Percentiles rank a stretch among this genome's conserved stretches.
phyloP scores from a whole-genome alignment of 2,113 vertebrate genomes.

The Brachirus orientalis region DNA sequence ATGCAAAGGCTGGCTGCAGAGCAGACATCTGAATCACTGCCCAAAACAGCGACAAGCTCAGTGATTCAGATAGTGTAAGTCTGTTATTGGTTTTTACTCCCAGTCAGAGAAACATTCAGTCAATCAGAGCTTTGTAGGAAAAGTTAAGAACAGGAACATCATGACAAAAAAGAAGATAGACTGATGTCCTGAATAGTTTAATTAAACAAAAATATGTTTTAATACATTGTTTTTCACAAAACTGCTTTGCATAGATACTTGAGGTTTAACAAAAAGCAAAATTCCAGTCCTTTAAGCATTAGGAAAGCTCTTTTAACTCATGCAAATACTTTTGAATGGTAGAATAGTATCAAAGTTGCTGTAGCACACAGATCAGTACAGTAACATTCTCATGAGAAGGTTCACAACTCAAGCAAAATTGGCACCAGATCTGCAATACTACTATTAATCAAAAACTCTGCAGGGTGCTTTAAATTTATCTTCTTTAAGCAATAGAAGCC shows the following conservation, averaged over 20 bases:
- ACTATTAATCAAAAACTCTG: background rate
- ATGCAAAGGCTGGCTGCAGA: conserved; percentile 16
- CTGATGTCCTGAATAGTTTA: too few relatives aligned
- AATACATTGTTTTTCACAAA: too few relatives aligned
- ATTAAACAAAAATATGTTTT: too few relatives aligned
- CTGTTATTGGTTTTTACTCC: background rate
- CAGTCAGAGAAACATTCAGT: background rate
- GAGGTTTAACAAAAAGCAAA: too few relatives aligned
- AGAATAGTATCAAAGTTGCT: too few relatives aligned
- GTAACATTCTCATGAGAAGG: too few relatives aligned
- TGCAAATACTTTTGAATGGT: too few relatives aligned
- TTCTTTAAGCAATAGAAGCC: background rate
- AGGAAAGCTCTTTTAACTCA: too few relatives aligned
- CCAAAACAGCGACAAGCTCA: background rate
- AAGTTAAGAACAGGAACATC: background rate
- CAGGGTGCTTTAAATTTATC: background rate
- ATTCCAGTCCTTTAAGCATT: too few relatives aligned
- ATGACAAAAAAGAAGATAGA: too few relatives aligned
- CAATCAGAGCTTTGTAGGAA: background rate
- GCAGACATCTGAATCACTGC: background rate
- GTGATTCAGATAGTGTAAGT: background rate
- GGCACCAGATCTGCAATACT: background rate
- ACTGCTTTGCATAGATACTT: too few relatives aligned
- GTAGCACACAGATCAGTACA: too few relatives aligned
- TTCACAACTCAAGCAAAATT: background rate